Evolutionary conservation across 1,140 invertebrate genomes (phyloP).

Genomic region (Sinella curviseta): DNA sequence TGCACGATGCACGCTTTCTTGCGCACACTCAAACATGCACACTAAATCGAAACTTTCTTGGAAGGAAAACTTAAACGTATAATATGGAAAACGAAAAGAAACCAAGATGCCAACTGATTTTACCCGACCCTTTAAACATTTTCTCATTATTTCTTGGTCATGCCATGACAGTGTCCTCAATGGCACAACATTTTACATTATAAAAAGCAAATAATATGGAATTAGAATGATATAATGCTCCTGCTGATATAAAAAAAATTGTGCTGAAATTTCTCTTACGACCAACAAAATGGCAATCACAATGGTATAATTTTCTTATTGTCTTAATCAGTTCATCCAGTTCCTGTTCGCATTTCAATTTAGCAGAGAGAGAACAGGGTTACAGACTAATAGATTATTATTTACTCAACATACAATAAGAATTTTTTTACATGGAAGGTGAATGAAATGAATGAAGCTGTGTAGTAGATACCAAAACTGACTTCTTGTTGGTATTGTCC

Average conservation of each 20-base stretch:
- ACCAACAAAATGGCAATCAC: not conserved
- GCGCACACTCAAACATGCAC: not conserved
- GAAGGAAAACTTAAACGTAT: too few relatives aligned
- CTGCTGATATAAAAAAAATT: not conserved
- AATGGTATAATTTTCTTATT: not conserved
- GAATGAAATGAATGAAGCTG: not conserved
- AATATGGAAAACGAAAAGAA: too few relatives aligned
- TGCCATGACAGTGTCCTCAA: too few relatives aligned
- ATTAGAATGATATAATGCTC: not conserved
- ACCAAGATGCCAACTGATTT: too few relatives aligned
- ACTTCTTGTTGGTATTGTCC: not conserved
- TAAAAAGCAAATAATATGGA: not conserved
- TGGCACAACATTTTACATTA: too few relatives aligned
- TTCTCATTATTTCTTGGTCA: too few relatives aligned
- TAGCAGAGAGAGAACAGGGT: not conserved
- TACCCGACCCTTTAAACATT: too few relatives aligned
- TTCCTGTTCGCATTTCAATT: constrained; percentile 18
- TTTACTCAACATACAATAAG: not conserved
- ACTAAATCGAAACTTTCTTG: too few relatives aligned
- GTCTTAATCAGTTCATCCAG: constrained; percentile 21
- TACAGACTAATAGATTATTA: not conserved
- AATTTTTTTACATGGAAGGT: not conserved
- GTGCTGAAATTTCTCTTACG: not conserved
- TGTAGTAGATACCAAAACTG: not conserved
- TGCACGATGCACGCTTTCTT: not conserved